Evolutionary conservation across 2,113 vertebrate species (phyloP), one percentile per base, ranked within the genome.

Genomic region (Xenus cinereus): DNA sequence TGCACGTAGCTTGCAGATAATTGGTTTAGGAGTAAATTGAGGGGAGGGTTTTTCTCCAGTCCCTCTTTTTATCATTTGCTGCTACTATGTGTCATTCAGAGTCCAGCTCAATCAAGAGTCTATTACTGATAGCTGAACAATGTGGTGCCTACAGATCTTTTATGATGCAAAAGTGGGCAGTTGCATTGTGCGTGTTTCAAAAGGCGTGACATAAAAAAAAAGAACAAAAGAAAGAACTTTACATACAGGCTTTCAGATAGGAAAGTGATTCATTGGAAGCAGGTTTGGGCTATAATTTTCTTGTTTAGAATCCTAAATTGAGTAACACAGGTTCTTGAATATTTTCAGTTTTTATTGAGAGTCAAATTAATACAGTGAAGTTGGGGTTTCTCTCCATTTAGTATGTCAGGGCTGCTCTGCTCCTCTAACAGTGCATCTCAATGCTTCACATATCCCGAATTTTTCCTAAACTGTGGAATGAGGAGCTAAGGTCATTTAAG

Each of bases 101-200:
- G 66, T 56, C 72, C 77, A 94, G 92, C 89, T 93, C 87, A 95
- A 95, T 97, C 90, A 91, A 64, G 83, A 91, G 88, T 93, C 93
- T 83, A 66, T 96, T 97, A 90, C 85, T 87, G 94, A 79, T 96
- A 87, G 92, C 84, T 54, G 53, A 93, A 97, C 93, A 96, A 94
- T 95, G 94, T 93, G 94, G 82, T 77, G 94, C 94, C 95, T 87
- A 84, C 93, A 79, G 93, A 67, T 91, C 84, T 96, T 84, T 93
- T 97, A 94, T 96, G 67, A 90, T 93, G 97, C 92, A 91, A 97
- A 75, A 95, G 60, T 75, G 86, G 60, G 66, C 77, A 94, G 84
- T 91, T 91, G 71, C 82, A 97, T 86, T 96, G 84, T 92, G 45
- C 32, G 2, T 35, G 45, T 97, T 95, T 97, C 93, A 93, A 96